These are phyloP conservation scores for Pachycephala philippinensis DNA, from an alignment of 2,113 vertebrate species.

Conservation along the genomic window DNA sequence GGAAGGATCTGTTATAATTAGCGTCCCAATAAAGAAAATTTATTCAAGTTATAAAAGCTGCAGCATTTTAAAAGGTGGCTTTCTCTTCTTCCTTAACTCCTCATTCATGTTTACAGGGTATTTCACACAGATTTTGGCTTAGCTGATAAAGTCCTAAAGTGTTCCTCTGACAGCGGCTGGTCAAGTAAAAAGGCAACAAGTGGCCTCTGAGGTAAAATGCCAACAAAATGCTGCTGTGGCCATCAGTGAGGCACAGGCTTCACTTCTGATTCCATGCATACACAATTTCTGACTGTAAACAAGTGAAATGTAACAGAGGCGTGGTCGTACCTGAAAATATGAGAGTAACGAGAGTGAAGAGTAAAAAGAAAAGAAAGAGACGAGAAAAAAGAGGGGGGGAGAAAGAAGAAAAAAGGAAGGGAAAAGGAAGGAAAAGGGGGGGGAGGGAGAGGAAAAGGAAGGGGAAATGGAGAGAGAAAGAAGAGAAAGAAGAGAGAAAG, in stretches of 20 bases:
- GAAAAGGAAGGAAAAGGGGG: no score
- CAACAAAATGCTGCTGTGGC: not conserved
- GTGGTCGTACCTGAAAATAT: not conserved
- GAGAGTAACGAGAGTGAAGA: not conserved
- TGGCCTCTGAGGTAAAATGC: not conserved
- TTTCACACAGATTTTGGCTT: not conserved
- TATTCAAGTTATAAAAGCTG: not conserved
- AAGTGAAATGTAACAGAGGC: not conserved
- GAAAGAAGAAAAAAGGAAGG: no score
- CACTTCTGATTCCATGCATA: not conserved
- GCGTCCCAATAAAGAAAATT: not conserved
- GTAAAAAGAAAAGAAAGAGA: not conserved
- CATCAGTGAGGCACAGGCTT: not conserved
- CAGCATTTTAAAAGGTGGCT: not conserved
- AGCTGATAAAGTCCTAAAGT: not conserved
- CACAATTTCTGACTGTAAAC: not conserved
- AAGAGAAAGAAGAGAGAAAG: not conserved
- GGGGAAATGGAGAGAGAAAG: not conserved
- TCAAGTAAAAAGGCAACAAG: not conserved
- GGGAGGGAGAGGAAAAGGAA: not conserved
- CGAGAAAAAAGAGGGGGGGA: no score
- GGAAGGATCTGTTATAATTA: not conserved
- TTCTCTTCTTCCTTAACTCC: not conserved
- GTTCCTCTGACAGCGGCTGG: not conserved
- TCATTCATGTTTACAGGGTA: not conserved